Base-by-base conservation (phyloP, 2,797 vertebrate genomes). In the Menidia menidia region DNA sequence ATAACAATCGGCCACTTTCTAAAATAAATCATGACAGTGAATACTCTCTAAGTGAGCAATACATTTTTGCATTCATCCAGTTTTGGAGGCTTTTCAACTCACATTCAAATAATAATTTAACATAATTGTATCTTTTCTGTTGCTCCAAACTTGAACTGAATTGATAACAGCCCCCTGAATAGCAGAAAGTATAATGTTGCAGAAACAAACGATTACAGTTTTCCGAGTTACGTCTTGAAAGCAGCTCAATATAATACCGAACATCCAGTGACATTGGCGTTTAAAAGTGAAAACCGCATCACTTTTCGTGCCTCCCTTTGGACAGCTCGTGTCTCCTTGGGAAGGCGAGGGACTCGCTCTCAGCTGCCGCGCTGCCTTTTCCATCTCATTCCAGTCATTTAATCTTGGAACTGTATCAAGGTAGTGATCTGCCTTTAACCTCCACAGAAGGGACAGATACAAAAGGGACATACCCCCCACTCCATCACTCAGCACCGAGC, bases 371-470 rank as follows among this genome's bases (percentile, higher is more conserved):
- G 53, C 69, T 76, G 80, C 68, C 82, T 71, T 77, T 48, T 71
- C 78, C 64, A 73, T 80, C 74, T 77, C 74, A 80, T 83, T 78
- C 70, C 66, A 88, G 88, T 90, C 90, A 89, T 92, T 92, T 92
- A 88, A 92, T 93, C 90, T 90, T 92, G 90, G 91, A 92, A 86
- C 85, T 45, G 82, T 75, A 89, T 91, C 92, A 91, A 92, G 88
- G 87, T 77, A 82, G 86, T 32, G 69, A 84, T 83, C 82, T 89
- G 82, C 86, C 85, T 86, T 88, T 90, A 88, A 92, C 91, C 91
- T 92, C 89, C 77, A 77, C 54, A 35, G 74, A 87, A 80, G 77
- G 85, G 75, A 92, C 78, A 64, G 78, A 83, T 81, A 87, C 82
- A 85, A 80, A 25, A 83, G 80, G 86, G 82, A 89, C 87, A 70